Percentiles rank a stretch among this genome's conserved stretches.
Evolutionary conservation across 2,797 vertebrate species (phyloP).

Genomic region (Paramormyrops hopkinsi): DNA sequence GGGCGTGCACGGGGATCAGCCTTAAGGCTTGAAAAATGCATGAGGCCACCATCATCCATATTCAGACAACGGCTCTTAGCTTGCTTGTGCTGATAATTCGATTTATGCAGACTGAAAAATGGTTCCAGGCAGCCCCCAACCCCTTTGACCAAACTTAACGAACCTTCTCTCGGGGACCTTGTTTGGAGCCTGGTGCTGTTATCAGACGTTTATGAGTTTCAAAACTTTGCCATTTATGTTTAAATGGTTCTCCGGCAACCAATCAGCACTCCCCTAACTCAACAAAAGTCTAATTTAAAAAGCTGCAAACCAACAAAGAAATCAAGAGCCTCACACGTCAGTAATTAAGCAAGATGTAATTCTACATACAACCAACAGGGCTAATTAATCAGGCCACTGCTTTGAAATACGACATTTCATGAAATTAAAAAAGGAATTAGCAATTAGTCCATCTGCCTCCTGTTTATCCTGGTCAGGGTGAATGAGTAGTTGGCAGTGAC

Average conservation of each 20-base stretch:
- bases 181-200: neutral
- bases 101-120: neutral
- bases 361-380: neutral
- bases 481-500: neutral
- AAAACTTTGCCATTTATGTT: neutral
- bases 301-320: neutral
- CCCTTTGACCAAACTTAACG: neutral
- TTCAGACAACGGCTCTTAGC: neutral
- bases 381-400: neutral
- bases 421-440: neutral
- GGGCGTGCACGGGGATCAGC: neutral
- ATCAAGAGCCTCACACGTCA: neutral
- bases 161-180: neutral
- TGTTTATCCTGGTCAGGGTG: neutral
- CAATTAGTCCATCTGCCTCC: neutral
- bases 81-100: neutral
- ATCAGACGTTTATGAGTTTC: neutral
- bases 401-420: neutral
- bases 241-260: neutral
- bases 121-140: neutral
- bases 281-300: neutral
- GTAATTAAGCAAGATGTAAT: neutral
- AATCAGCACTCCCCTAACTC: neutral
- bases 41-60: neutral
- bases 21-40: slow-evolving; percentile 8